These are phyloP conservation scores for Lithobates sylvaticus DNA, from an alignment of 2,797 vertebrate species.

Conservation along the genomic window DNA sequence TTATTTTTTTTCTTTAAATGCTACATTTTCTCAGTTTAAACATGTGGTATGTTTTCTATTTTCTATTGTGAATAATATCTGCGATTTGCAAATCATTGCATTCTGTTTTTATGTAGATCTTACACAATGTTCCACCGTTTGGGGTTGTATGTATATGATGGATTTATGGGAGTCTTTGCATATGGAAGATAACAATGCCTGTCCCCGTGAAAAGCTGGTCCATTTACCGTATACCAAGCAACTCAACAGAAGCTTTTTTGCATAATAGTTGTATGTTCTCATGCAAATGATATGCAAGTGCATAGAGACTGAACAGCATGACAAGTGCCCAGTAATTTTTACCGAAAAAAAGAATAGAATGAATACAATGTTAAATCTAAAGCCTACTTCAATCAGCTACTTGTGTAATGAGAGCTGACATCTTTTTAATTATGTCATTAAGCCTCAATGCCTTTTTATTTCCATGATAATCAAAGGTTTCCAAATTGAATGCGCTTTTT, in stretches of 20 bases:
- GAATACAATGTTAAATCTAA: constrained; percentile 42
- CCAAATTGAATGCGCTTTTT: constrained; percentile 40
- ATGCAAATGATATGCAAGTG: constrained; percentile 55
- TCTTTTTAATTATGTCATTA: constrained; percentile 58
- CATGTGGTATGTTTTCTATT: no score
- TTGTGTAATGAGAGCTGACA: constrained; percentile 47
- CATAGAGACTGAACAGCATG: constrained; percentile 32
- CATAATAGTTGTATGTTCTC: constrained; percentile 44
- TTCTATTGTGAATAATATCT: no score
- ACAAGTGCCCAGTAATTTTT: constrained; percentile 51
- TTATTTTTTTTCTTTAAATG: no score
- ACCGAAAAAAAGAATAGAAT: constrained; percentile 24
- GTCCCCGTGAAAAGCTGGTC: neutral
- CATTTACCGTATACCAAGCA: neutral
- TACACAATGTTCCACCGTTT: no score
- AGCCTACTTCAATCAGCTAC: constrained; percentile 45
- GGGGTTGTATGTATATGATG: neutral
- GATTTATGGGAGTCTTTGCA: neutral
- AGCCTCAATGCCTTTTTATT: constrained; percentile 54
- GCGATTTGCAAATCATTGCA: no score
- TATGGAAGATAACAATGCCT: neutral
- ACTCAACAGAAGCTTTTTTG: neutral
- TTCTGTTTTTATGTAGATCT: no score
- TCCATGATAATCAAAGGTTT: constrained; percentile 56
- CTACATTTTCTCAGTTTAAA: no score